Conservation (phyloP, 2,113 vertebrate genomes). For the Erinaceus europaeus region DNA sequence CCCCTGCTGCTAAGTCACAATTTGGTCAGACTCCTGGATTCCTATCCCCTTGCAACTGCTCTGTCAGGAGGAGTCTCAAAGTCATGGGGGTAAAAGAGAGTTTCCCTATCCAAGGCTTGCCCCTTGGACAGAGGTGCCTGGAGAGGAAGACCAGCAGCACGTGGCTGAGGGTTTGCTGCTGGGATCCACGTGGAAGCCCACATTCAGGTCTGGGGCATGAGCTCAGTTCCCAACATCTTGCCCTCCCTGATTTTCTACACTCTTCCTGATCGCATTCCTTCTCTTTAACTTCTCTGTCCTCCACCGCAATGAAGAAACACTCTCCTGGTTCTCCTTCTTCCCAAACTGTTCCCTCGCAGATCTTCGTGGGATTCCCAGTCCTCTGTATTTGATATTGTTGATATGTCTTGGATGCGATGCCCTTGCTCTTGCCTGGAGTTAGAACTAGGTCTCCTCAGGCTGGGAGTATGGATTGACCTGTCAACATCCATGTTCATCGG, state of each 20-base stretch:
- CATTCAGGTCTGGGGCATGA: neutral
- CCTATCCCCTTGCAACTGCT: neutral
- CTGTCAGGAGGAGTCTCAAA: neutral
- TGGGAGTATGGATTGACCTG: too few species aligned
- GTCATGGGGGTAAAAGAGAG: too few species aligned
- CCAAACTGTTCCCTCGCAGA: neutral
- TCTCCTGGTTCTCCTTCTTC: too few species aligned
- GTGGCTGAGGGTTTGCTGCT: too few species aligned
- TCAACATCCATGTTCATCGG: too few species aligned
- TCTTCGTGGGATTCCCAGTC: neutral
- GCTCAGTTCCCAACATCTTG: neutral
- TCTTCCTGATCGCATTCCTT: neutral
- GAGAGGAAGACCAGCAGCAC: too few species aligned
- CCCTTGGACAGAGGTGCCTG: neutral
- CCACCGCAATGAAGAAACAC: neutral
- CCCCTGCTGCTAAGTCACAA: neutral
- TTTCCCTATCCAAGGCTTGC: neutral
- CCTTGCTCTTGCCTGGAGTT: neutral
- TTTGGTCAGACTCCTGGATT: neutral
- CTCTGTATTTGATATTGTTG: neutral
- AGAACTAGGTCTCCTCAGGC: too few species aligned
- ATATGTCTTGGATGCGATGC: neutral
- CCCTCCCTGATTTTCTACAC: neutral
- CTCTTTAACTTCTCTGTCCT: neutral
- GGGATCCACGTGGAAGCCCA: too few species aligned